Base-by-base conservation (phyloP, 2,113 vertebrate genomes). In the Actinemys pallida region DNA sequence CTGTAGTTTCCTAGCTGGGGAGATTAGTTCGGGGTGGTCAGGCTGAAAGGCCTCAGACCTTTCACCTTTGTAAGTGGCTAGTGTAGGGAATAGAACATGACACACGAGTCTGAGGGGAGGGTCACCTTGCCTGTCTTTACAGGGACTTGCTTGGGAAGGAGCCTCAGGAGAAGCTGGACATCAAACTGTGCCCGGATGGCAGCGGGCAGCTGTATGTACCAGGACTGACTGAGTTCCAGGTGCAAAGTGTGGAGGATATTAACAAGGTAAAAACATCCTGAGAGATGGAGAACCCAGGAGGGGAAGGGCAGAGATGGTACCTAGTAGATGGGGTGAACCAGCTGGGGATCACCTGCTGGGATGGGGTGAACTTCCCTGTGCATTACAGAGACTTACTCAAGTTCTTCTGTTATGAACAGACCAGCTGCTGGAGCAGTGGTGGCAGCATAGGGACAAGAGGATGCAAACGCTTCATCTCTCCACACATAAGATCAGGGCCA, bases 161-260 rank as follows among this genome's bases (percentile, higher is more conserved):
- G 88, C 99, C 98, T 0, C 98, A 98, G 69, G 99, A 99, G 97
- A 99, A 99, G 91, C 98, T 99, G 95, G 99, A 99, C 97, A 99
- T 99, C 92, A 99, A 99, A 96, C 98, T 99, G 97, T 99, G 99
- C 57, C 99, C 99, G 0, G 99, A 99, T 0, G 99, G 99, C 96
- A 99, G 99, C 0, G 99, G 99, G 29, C 99, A 99, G 96, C 99
- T 99, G 12, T 99, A 99, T 0, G 99, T 99, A 11, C 99, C 99
- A 0, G 99, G 99, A 9, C 98, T 99, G 94, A 99, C 98, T 0
- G 98, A 99, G 97, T 98, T 99, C 97, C 97, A 86, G 1, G 99
- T 99, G 83, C 98, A 99, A 95, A 99, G 99, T 0, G 99, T 99
- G 29, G 99, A 99, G 35, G 99, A 99, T 97, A 99, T 99, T 97